Percentiles rank a stretch among this genome's conserved stretches.
These are phyloP conservation scores for Zaprionus taronus DNA, from an alignment of 1,140 invertebrate genomes.

Conservation along the genomic window DNA sequence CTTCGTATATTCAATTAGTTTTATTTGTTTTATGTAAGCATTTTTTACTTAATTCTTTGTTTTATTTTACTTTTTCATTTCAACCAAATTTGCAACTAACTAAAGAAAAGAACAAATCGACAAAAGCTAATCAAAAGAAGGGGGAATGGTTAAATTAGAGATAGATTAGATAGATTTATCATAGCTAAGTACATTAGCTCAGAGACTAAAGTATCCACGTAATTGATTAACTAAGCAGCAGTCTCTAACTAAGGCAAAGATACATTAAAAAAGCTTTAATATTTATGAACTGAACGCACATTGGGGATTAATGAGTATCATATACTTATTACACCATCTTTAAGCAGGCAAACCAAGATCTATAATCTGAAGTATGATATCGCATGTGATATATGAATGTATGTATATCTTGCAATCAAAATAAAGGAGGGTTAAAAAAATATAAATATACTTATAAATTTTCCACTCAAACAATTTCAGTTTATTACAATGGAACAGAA, in stretches of 20 bases:
- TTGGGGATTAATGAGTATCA: not conserved
- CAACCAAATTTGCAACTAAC: constrained; percentile 15
- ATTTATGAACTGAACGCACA: not conserved
- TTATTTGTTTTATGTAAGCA: not conserved
- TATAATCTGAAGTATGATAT: too few relatives aligned
- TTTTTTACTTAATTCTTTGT: not conserved
- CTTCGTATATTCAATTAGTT: not conserved
- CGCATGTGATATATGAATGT: too few relatives aligned
- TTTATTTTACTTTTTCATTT: not conserved
- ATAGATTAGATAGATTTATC: constrained; percentile 1
- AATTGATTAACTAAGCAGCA: constrained; percentile 9
- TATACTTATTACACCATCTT: constrained; percentile 1
- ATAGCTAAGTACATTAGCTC: constrained; percentile 5
- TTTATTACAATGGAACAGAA: constrained; percentile 31
- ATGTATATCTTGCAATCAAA: not conserved
- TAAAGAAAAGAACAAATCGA: constrained; percentile 4
- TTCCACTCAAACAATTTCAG: constrained; percentile 6
- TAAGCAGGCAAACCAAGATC: not conserved
- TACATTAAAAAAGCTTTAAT: not conserved
- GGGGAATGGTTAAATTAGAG: not conserved
- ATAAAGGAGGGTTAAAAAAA: not conserved
- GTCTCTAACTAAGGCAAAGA: constrained; percentile 7
- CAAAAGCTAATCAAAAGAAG: constrained; percentile 3
- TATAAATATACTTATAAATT: not conserved
- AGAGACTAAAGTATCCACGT: constrained; percentile 5